A percentile compares a stretch with the other conserved stretches of the same genome.
These are phyloP conservation scores for Geococcyx californianus DNA, from an alignment of 2,113 vertebrate species.

Conservation along the genomic window DNA sequence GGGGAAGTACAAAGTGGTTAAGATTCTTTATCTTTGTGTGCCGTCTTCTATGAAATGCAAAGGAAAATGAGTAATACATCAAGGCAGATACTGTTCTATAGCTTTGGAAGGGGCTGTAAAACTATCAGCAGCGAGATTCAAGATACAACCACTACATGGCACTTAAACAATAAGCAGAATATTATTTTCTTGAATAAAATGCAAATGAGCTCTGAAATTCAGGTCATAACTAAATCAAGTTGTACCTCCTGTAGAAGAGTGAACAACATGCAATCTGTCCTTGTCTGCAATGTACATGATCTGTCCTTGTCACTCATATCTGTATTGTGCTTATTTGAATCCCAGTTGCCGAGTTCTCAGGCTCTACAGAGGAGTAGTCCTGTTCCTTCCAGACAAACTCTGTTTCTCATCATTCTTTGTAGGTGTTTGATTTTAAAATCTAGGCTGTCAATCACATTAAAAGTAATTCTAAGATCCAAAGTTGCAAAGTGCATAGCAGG, in stretches of 20 bases:
- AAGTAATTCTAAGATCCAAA: neutral
- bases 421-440: neutral
- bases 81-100: neutral
- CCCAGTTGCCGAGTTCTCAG: neutral
- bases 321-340: neutral
- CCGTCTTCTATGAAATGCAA: neutral
- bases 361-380: neutral
- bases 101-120: conserved; percentile 11
- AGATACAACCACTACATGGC: neutral
- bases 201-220: conserved; percentile 19
- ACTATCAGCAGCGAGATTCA: neutral
- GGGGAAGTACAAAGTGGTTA: neutral
- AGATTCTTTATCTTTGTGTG: neutral
- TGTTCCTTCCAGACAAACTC: neutral
- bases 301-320: neutral
- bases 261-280: neutral
- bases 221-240: conserved; percentile 2
- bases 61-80: neutral
- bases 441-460: neutral
- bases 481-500: neutral
- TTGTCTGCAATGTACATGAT: neutral
- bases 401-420: neutral
- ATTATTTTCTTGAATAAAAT: neutral
- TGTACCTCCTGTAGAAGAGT: neutral
- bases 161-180: neutral